phyloP scores from a whole-genome alignment of 2,113 vertebrate species.

The Isurus oxyrinchus region DNA sequence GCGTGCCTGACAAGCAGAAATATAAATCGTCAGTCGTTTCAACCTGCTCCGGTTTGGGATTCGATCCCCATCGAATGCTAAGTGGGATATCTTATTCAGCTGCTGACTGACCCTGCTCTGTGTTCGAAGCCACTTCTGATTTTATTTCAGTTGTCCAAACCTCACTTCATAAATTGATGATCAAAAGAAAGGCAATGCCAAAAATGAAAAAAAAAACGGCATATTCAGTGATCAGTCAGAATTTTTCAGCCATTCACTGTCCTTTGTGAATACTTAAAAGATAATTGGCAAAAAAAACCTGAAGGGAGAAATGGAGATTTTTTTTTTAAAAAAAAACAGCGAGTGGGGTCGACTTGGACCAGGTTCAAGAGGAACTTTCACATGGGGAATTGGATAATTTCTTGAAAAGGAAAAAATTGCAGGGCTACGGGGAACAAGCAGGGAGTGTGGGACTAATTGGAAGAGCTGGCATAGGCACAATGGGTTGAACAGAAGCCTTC shows the following conservation, averaged over 20 bases:
- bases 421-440: background rate
- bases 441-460: background rate
- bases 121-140: background rate
- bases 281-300: background rate
- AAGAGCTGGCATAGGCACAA: background rate
- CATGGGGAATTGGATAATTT: background rate
- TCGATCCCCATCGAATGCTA: background rate
- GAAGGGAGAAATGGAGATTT: background rate
- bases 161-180: background rate
- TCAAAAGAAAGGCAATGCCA: background rate
- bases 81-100: background rate
- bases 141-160: background rate
- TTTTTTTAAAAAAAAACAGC: background rate
- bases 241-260: background rate
- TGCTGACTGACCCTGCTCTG: background rate
- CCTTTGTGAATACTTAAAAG: background rate
- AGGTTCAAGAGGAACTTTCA: background rate
- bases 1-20: background rate
- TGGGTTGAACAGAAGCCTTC: background rate
- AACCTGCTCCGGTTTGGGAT: too few species aligned
- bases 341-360: too few species aligned
- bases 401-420: background rate
- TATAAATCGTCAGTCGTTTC: background rate
- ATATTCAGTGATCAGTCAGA: background rate
- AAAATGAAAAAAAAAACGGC: background rate